Conservation (phyloP, 2,888 invertebrate genomes). For the Morinoia aosen region DNA sequence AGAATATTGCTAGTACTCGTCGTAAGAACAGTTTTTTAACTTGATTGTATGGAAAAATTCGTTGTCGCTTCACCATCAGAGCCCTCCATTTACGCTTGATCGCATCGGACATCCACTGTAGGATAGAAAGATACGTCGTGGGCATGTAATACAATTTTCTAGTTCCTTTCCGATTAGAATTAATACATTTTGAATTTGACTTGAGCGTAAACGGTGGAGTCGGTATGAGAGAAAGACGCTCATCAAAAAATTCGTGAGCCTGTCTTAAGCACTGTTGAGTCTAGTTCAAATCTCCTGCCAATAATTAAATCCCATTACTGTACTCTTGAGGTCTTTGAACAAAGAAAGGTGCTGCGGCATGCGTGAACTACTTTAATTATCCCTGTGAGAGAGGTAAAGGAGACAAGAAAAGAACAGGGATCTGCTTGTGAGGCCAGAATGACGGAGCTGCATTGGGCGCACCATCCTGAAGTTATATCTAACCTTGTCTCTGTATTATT, state of each 20-base stretch:
- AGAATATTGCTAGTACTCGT: too few relatives aligned
- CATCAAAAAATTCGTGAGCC: neutral
- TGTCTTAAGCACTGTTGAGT: neutral
- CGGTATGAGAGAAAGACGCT: neutral
- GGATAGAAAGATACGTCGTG: too few relatives aligned
- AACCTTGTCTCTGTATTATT: too few relatives aligned
- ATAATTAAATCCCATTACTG: neutral
- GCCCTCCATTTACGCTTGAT: too few relatives aligned
- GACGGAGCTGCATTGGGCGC: neutral
- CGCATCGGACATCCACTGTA: too few relatives aligned
- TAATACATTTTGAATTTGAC: neutral
- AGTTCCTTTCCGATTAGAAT: neutral
- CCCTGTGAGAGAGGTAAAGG: neutral
- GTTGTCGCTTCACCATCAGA: too few relatives aligned
- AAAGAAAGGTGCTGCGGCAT: neutral
- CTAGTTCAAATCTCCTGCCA: neutral
- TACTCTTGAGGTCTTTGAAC: neutral
- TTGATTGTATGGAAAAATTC: too few relatives aligned
- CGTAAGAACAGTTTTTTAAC: too few relatives aligned
- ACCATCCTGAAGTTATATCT: neutral
- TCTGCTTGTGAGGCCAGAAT: neutral
- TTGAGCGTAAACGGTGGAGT: neutral
- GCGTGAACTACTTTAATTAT: neutral
- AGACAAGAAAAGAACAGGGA: neutral
- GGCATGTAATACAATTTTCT: too few relatives aligned